Conservation (phyloP, 2,888 invertebrate genomes). For the Perizoma flavofasciatum region DNA sequence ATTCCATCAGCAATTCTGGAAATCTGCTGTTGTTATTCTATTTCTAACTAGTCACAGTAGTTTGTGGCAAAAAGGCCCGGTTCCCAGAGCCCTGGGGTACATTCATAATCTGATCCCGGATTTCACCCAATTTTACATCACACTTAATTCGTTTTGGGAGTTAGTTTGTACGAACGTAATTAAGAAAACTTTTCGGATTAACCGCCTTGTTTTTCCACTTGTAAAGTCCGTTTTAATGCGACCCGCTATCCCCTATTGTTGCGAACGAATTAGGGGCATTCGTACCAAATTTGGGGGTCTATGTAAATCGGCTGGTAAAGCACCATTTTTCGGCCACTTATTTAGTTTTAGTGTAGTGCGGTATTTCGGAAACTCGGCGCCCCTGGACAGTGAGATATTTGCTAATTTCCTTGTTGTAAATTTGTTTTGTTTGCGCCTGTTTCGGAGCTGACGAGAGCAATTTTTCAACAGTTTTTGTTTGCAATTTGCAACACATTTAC, state of each 20-base stretch:
- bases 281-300: slow-evolving; percentile 43
- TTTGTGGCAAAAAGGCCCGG: slow-evolving; percentile 23
- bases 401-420: slow-evolving; percentile 78
- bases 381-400: slow-evolving; percentile 78
- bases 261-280: slow-evolving; percentile 22
- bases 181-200: slow-evolving; percentile 81
- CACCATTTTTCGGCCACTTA: slow-evolving; percentile 77
- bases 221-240: slow-evolving; percentile 52
- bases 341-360: slow-evolving; percentile 73
- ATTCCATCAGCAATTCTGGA: slow-evolving; percentile 7
- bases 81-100: slow-evolving; percentile 39
- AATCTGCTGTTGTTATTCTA: background rate
- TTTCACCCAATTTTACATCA: slow-evolving; percentile 67
- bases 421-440: slow-evolving; percentile 61
- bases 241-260: slow-evolving; percentile 42
- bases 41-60: background rate
- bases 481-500: slow-evolving; percentile 14
- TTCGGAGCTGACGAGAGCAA: slow-evolving; percentile 33
- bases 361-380: slow-evolving; percentile 66
- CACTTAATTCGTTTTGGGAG: slow-evolving; percentile 78
- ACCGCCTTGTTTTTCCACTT: slow-evolving; percentile 74
- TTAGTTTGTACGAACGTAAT: slow-evolving; percentile 77
- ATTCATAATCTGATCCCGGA: slow-evolving; percentile 65
- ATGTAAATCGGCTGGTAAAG: slow-evolving; percentile 51
- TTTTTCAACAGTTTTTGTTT: slow-evolving; percentile 32